These are phyloP conservation scores for Herpetotheres cachinnans DNA, from an alignment of 2,113 vertebrate genomes.

Conservation along the genomic window DNA sequence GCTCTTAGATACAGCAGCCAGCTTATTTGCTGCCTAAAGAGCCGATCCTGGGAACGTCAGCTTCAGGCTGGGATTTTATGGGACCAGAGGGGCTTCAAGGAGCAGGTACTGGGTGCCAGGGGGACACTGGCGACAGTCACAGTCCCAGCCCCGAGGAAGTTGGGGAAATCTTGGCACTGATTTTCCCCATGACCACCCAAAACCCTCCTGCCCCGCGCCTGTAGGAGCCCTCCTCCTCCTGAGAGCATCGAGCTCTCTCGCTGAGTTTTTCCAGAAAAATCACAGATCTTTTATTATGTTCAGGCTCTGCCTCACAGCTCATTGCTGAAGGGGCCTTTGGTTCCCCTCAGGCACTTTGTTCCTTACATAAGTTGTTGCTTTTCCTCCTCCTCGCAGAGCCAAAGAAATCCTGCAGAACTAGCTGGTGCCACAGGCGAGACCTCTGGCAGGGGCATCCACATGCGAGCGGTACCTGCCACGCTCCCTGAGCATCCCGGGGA, in stretches of 20 bases:
- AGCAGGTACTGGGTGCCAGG: neutral
- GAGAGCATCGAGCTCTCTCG: accelerated
- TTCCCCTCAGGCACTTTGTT: neutral
- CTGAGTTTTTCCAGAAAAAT: neutral
- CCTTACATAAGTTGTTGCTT: neutral
- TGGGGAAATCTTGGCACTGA: accelerated
- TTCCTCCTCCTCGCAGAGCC: neutral
- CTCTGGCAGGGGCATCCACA: accelerated
- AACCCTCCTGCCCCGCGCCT: accelerated
- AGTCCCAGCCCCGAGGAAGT: neutral
- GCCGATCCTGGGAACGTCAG: accelerated
- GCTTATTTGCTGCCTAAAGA: neutral
- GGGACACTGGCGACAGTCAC: neutral
- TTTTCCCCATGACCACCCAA: neutral
- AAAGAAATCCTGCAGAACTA: neutral
- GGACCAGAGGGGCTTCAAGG: neutral
- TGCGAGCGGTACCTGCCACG: neutral
- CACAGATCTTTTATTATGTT: neutral
- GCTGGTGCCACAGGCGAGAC: neutral
- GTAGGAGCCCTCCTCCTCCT: accelerated
- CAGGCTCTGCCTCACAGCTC: neutral
- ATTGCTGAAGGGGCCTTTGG: neutral
- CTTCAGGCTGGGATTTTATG: neutral
- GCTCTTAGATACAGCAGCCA: neutral
- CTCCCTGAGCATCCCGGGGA: neutral